Conservation (phyloP, 2,797 vertebrate genomes). For the Acipenser ruthenus region DNA sequence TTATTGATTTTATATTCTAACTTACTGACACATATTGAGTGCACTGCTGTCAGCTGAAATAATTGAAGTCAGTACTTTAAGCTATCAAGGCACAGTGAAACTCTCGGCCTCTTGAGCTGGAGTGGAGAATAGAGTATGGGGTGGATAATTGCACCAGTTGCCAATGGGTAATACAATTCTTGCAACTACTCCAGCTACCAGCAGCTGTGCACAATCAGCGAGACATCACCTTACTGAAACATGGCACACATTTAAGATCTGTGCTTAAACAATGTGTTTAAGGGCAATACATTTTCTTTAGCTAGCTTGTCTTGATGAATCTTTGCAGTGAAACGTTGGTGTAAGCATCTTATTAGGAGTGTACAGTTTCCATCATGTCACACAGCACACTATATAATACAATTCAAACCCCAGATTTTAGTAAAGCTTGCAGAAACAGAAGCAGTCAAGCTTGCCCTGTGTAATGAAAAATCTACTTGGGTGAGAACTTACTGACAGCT, state of each 20-base stretch:
- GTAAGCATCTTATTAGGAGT: not conserved
- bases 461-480: conserved; percentile 1
- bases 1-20: too few species aligned
- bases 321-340: not conserved
- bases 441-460: not conserved
- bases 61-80: too few species aligned
- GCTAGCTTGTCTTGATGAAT: too few species aligned
- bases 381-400: too few species aligned
- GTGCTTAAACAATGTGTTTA: not conserved
- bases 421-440: not conserved
- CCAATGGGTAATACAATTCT: not conserved
- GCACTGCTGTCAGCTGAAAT: too few species aligned
- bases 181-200: not conserved
- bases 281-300: not conserved
- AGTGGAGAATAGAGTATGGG: too few species aligned
- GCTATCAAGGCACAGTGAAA: too few species aligned
- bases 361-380: not conserved
- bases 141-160: not conserved
- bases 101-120: too few species aligned
- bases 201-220: not conserved
- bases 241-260: not conserved
- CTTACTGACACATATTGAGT: too few species aligned
- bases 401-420: not conserved
- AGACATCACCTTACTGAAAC: not conserved
- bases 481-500: conserved; percentile 5